These are phyloP conservation scores for Ceratina calcarata DNA, from an alignment of 1,140 invertebrate genomes.

Conservation along the genomic window DNA sequence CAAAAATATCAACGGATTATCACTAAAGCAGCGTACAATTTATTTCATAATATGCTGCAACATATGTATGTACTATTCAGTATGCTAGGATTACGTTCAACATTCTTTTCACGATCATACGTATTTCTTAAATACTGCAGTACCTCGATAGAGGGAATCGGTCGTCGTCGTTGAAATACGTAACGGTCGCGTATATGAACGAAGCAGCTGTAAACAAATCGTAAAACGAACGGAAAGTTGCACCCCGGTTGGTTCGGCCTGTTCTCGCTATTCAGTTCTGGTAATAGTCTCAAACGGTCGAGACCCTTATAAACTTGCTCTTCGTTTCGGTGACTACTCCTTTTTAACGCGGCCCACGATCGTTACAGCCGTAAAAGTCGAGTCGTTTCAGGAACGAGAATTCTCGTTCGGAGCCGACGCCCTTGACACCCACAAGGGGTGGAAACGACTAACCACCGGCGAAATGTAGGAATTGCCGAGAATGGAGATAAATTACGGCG, in stretches of 20 bases:
- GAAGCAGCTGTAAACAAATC: slow-evolving; percentile 74
- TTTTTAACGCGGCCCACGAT: slow-evolving; percentile 72
- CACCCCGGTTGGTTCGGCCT: slow-evolving; percentile 53
- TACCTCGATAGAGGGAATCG: too few species aligned
- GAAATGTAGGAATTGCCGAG: slow-evolving; percentile 25
- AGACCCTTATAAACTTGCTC: slow-evolving; percentile 70
- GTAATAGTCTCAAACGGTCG: slow-evolving; percentile 54
- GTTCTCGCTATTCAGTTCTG: slow-evolving; percentile 61
- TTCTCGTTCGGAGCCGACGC: slow-evolving; percentile 50
- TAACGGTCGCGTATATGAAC: slow-evolving; percentile 37
- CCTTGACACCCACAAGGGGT: slow-evolving; percentile 24
- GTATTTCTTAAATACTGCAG: too few species aligned
- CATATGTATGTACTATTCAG: too few species aligned
- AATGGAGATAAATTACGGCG: slow-evolving; percentile 20
- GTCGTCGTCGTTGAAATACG: slow-evolving; percentile 55
- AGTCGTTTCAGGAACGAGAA: slow-evolving; percentile 68
- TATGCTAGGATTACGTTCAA: too few species aligned
- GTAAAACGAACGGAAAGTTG: slow-evolving; percentile 68
- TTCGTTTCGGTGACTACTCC: slow-evolving; percentile 67
- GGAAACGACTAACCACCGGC: slow-evolving; percentile 7
- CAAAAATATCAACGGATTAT: not conserved
- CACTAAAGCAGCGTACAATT: too few species aligned
- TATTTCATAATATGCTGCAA: too few species aligned
- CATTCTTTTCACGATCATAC: too few species aligned
- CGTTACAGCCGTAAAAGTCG: slow-evolving; percentile 72